Percentiles rank a stretch among this genome's conserved stretches.
phyloP scores from a whole-genome alignment of 2,797 vertebrate species.

The Sebastes taczanowskii region DNA sequence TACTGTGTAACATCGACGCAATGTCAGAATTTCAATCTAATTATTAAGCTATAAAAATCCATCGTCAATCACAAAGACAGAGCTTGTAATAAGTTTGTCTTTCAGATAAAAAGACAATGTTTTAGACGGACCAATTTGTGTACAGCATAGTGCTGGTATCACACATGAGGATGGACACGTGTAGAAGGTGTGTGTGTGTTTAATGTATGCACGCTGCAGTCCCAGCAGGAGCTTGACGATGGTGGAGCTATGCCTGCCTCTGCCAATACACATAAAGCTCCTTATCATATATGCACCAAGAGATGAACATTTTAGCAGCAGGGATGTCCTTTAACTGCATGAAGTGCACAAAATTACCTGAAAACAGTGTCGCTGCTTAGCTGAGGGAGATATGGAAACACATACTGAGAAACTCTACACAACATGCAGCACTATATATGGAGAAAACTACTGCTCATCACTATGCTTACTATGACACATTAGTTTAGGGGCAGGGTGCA shows the following conservation, averaged over 20 bases:
- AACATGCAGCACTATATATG: too few species aligned
- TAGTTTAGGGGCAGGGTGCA: neutral
- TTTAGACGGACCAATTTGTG: neutral
- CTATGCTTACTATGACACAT: too few species aligned
- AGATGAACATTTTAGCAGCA: slow-evolving; percentile 10
- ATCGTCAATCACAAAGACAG: neutral
- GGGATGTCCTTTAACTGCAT: neutral
- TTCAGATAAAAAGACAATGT: neutral
- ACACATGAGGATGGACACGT: neutral
- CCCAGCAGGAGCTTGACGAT: slow-evolving; percentile 4
- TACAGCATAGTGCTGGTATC: neutral
- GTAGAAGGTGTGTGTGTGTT: neutral
- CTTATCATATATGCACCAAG: slow-evolving; percentile 16
- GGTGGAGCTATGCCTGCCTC: neutral
- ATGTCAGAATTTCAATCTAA: neutral
- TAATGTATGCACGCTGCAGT: slow-evolving; percentile 9
- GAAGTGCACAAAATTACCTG: neutral
- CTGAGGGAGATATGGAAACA: neutral
- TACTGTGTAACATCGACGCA: neutral
- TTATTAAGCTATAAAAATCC: neutral
- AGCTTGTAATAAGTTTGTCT: neutral
- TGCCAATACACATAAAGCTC: slow-evolving; percentile 40
- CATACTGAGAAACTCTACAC: too few species aligned
- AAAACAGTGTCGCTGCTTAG: neutral
- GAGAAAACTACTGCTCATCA: too few species aligned